A percentile compares a stretch with the other conserved stretches of the same genome.
phyloP scores from a whole-genome alignment of 2,888 invertebrate species.

The Coenonympha glycerion region DNA sequence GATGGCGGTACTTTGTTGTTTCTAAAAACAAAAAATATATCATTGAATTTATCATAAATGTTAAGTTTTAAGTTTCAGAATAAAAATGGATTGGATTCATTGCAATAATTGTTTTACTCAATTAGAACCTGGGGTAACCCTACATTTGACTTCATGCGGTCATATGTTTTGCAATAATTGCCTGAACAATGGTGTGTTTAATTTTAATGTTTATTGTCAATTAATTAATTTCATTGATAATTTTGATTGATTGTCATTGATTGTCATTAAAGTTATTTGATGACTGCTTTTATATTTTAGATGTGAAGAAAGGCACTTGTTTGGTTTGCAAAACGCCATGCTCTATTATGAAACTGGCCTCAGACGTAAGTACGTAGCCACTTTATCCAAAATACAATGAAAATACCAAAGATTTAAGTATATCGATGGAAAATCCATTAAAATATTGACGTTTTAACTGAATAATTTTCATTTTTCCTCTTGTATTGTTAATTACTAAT shows the following conservation, averaged over 20 bases:
- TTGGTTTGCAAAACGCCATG: constrained; percentile 64
- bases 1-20: constrained; percentile 19
- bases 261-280: background rate
- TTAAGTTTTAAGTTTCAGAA: background rate
- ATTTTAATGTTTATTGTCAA: constrained; percentile 11
- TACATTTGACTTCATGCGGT: constrained; percentile 71
- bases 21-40: background rate
- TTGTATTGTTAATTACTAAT: too few relatives aligned
- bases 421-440: too few relatives aligned
- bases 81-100: constrained; percentile 71
- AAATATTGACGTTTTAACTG: background rate
- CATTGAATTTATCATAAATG: background rate
- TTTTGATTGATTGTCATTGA: background rate
- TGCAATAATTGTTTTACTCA: constrained; percentile 70
- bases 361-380: constrained; percentile 50
- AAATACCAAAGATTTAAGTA: background rate
- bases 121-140: constrained; percentile 59
- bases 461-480: background rate
- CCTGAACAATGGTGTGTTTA: constrained; percentile 55
- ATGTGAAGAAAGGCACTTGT: constrained; percentile 59
- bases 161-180: constrained; percentile 73
- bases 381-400: background rate
- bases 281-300: constrained; percentile 40
- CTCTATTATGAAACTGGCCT: constrained; percentile 65
- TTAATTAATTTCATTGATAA: background rate